Evolutionary conservation across 2,888 invertebrate species (phyloP).

Genomic region (Chromoteleia sp.): DNA sequence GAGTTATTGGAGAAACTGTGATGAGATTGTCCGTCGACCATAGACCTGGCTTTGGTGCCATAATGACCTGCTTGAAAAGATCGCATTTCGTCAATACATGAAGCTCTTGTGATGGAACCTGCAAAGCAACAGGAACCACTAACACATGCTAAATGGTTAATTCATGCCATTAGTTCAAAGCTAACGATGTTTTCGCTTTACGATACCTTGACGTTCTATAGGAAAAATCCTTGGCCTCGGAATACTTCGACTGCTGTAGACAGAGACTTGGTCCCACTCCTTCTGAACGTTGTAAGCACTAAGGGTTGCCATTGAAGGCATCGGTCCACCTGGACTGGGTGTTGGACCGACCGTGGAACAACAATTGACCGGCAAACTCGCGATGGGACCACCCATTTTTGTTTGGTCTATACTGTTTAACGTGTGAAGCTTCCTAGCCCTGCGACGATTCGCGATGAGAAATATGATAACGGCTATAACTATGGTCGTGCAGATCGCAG

Average conservation of each 20-base stretch:
- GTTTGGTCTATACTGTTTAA: conserved; percentile 88
- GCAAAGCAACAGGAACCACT: conserved; percentile 59
- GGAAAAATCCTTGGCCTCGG: conserved; percentile 94
- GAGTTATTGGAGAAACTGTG: conserved; percentile 90
- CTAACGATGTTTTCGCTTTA: neutral
- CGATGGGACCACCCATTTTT: conserved; percentile 88
- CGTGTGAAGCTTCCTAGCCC: conserved; percentile 91
- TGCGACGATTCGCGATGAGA: conserved; percentile 93
- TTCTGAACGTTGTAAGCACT: conserved; percentile 94
- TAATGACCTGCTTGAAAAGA: conserved; percentile 89
- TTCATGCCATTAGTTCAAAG: conserved; percentile 8
- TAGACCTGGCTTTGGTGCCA: conserved; percentile 86
- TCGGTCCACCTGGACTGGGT: conserved; percentile 91
- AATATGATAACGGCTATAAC: conserved; percentile 96
- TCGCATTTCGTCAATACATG: conserved; percentile 90
- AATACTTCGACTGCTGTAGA: conserved; percentile 95
- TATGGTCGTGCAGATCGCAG: conserved; percentile 96
- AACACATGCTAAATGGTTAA: conserved; percentile 35
- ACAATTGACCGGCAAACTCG: conserved; percentile 92
- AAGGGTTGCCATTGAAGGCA: conserved; percentile 91
- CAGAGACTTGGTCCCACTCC: conserved; percentile 95
- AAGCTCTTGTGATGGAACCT: conserved; percentile 84
- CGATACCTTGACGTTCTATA: conserved; percentile 86
- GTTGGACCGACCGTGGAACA: conserved; percentile 90
- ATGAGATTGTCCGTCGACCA: conserved; percentile 95